These are phyloP conservation scores for Sebastiscus albofasciatus DNA, from an alignment of 2,797 vertebrate genomes.

Conservation along the genomic window DNA sequence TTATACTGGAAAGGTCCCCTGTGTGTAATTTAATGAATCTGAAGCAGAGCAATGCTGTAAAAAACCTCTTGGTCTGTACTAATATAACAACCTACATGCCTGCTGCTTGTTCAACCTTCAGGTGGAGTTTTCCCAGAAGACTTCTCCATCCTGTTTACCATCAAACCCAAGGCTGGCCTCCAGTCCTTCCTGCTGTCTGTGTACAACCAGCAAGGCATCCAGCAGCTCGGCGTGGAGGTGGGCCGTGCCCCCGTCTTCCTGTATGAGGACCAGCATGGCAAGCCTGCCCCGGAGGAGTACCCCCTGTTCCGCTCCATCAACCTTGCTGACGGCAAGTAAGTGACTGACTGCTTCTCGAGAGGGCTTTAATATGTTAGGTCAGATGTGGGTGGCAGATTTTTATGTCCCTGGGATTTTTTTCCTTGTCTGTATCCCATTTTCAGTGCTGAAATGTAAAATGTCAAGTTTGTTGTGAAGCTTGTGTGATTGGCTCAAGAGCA, in stretches of 20 bases:
- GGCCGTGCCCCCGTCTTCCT: slow-evolving; percentile 94
- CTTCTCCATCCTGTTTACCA: slow-evolving; percentile 96
- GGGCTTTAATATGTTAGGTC: neutral
- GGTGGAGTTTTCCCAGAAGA: slow-evolving; percentile 93
- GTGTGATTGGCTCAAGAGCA: slow-evolving; percentile 6
- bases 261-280: slow-evolving; percentile 96
- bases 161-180: slow-evolving; percentile 92
- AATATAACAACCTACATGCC: neutral
- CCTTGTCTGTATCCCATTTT: neutral
- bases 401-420: neutral
- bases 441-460: neutral
- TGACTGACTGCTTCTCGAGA: slow-evolving; percentile 39
- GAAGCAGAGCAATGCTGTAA: neutral
- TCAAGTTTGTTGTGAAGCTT: neutral
- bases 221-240: slow-evolving; percentile 95
- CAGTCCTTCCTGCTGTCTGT: slow-evolving; percentile 96
- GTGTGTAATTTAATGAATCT: neutral
- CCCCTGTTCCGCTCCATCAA: slow-evolving; percentile 94
- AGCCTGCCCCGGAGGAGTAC: slow-evolving; percentile 93
- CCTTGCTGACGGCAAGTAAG: slow-evolving; percentile 97
- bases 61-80: slow-evolving; percentile 5
- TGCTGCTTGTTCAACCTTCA: slow-evolving; percentile 61
- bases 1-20: neutral
- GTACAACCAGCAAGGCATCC: slow-evolving; percentile 94
- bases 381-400: slow-evolving; percentile 20